phyloP scores from a whole-genome alignment of 2,113 vertebrate genomes.

The Lepisosteus osseus region DNA sequence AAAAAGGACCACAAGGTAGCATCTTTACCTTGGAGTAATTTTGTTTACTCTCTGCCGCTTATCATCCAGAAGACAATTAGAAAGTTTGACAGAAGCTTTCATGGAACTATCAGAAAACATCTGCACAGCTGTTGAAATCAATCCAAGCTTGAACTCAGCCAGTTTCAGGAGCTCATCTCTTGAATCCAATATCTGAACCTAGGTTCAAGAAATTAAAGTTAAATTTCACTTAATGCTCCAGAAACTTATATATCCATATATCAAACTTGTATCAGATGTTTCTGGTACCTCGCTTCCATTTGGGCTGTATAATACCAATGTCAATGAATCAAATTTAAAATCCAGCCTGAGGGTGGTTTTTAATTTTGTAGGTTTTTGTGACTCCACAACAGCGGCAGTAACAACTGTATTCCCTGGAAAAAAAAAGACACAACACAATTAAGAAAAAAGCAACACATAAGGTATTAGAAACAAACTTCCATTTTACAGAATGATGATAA shows the following conservation, averaged over 20 bases:
- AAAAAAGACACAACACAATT: conserved; percentile 19
- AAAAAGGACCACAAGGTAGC: conserved; percentile 11
- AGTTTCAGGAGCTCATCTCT: conserved; percentile 77
- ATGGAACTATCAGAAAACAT: conserved; percentile 84
- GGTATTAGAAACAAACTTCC: no score
- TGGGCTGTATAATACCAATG: conserved; percentile 78
- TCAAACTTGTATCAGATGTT: background rate
- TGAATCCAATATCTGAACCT: conserved; percentile 55
- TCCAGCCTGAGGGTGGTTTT: conserved; percentile 82
- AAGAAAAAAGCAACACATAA: no score
- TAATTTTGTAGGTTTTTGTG: conserved; percentile 66
- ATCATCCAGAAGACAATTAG: conserved; percentile 88
- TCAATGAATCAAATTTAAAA: conserved; percentile 88
- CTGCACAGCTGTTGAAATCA: conserved; percentile 81
- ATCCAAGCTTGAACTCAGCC: conserved; percentile 86
- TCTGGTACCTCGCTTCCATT: conserved; percentile 66
- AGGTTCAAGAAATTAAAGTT: conserved; percentile 4
- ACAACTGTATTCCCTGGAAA: conserved; percentile 79
- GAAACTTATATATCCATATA: no score
- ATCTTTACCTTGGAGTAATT: conserved; percentile 79
- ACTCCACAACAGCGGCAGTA: conserved; percentile 88
- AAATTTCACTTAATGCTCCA: no score
- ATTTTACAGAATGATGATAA: no score
- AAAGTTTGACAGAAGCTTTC: conserved; percentile 78
- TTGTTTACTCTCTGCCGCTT: conserved; percentile 81